Conservation (phyloP, 2,797 vertebrate genomes). For the Chiloscyllium punctatum region DNA sequence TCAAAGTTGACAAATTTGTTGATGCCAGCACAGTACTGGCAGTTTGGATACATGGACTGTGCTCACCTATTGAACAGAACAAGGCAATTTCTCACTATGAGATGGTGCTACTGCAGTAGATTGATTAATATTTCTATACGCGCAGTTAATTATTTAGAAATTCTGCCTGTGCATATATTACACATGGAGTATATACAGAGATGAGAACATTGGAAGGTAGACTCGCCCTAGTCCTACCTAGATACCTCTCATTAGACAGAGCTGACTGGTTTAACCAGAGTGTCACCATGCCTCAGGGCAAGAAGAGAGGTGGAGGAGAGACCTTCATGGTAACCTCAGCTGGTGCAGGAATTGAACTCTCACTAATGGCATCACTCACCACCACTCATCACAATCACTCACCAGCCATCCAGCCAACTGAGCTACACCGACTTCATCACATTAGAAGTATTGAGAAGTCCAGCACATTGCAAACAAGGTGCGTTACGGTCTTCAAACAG, state of each 20-base stretch:
- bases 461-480: neutral
- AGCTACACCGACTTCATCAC: too few relatives aligned
- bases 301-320: too few relatives aligned
- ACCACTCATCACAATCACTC: too few relatives aligned
- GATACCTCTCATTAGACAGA: too few relatives aligned
- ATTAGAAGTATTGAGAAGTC: neutral
- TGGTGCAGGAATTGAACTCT: too few relatives aligned
- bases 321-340: too few relatives aligned
- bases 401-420: too few relatives aligned
- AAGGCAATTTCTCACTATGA: neutral
- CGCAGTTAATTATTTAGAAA: neutral
- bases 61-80: neutral
- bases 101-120: neutral
- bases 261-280: too few relatives aligned
- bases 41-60: slow-evolving; percentile 42
- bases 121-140: neutral
- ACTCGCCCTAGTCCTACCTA: too few relatives aligned
- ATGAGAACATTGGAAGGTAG: neutral
- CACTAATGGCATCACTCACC: too few relatives aligned
- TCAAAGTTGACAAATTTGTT: slow-evolving; percentile 21
- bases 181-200: neutral
- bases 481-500: neutral
- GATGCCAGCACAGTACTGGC: slow-evolving; percentile 48
- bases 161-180: neutral
- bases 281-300: too few relatives aligned